phyloP scores from a whole-genome alignment of 2,797 vertebrate genomes.

The Hypotaenidia philippensis region DNA sequence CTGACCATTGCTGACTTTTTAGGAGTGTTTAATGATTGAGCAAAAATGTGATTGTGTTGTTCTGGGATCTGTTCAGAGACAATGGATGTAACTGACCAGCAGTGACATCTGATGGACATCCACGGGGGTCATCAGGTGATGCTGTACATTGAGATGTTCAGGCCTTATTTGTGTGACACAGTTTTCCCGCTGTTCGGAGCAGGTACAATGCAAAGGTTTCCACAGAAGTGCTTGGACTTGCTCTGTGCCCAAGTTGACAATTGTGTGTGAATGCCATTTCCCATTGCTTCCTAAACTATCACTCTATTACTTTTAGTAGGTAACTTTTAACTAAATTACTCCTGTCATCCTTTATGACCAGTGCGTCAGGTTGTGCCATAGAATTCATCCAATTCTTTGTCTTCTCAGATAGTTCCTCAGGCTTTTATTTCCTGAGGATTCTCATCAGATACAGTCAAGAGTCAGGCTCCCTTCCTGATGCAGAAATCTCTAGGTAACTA shows the following conservation, averaged over 20 bases:
- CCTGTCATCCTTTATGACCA: neutral
- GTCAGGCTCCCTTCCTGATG: neutral
- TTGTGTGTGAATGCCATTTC: neutral
- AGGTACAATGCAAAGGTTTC: too few relatives aligned
- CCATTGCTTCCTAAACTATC: neutral
- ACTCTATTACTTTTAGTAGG: too few relatives aligned
- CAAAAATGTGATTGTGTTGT: neutral
- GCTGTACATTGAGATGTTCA: neutral
- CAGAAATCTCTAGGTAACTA: neutral
- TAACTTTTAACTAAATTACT: neutral
- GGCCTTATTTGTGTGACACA: neutral
- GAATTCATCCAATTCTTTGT: neutral
- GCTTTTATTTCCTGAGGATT: neutral
- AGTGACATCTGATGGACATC: neutral
- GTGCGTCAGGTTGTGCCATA: neutral
- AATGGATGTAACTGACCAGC: accelerated
- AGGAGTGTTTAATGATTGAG: neutral
- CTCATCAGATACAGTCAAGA: too few relatives aligned
- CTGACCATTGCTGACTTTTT: neutral
- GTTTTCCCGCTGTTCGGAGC: neutral
- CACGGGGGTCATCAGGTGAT: neutral
- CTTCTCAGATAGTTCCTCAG: neutral
- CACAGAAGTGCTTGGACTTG: neutral
- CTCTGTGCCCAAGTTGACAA: neutral
- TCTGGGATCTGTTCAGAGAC: neutral